A percentile compares a stretch with the other conserved stretches of the same genome.
Conservation (phyloP, 2,797 vertebrate genomes). For the Mallotus villosus region DNA sequence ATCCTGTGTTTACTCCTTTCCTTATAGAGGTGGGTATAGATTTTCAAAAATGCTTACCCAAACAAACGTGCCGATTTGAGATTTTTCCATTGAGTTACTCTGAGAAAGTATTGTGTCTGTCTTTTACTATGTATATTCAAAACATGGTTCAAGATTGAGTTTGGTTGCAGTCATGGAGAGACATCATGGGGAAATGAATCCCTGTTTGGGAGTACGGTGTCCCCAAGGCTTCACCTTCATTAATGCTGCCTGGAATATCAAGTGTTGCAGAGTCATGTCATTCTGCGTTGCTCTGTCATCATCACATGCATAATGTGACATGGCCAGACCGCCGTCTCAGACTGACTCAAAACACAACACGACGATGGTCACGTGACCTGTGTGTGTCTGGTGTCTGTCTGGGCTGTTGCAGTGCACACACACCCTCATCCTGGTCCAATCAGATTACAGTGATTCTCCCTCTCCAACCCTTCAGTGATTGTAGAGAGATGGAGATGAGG, state of each 20-base stretch:
- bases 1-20: too few species aligned
- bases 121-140: too few species aligned
- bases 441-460: constrained; percentile 14
- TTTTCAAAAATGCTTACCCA: too few species aligned
- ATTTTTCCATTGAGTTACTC: constrained; percentile 18
- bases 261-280: too few species aligned
- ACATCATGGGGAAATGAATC: too few species aligned
- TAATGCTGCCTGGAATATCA: too few species aligned
- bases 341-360: constrained; percentile 13
- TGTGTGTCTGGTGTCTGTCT: constrained; percentile 36
- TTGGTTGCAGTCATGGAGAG: too few species aligned
- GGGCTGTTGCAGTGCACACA: background rate
- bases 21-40: too few species aligned
- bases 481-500: background rate
- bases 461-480: background rate
- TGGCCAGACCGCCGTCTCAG: background rate
- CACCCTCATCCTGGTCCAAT: constrained; percentile 12
- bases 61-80: too few species aligned
- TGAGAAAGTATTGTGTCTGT: constrained; percentile 30
- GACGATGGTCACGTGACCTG: constrained; percentile 32
- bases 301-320: constrained; percentile 13
- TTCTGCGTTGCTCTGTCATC: constrained; percentile 25
- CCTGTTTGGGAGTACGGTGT: too few species aligned
- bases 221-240: too few species aligned
- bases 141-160: too few species aligned